A percentile compares a stretch with the other conserved stretches of the same genome.
Evolutionary conservation across 2,797 vertebrate species (phyloP).

Genomic region (Scleropages formosus): DNA sequence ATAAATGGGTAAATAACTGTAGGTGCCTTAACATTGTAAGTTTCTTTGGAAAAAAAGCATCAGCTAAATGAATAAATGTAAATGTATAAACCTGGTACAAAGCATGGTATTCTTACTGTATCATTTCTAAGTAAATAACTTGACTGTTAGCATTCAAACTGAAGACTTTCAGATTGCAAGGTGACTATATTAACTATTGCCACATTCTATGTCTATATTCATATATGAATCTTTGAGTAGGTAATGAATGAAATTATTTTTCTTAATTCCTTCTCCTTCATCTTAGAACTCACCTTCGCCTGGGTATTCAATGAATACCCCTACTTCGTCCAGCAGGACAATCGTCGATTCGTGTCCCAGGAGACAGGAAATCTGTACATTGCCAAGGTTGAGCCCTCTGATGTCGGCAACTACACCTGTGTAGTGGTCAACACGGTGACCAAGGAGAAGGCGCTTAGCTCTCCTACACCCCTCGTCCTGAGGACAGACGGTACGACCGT

Average conservation of each 20-base stretch:
- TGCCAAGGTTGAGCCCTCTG: constrained; percentile 86
- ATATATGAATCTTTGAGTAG: too few relatives aligned
- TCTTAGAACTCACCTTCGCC: constrained; percentile 79
- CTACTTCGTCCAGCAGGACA: constrained; percentile 86
- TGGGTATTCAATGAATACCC: constrained; percentile 96
- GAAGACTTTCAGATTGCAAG: too few relatives aligned
- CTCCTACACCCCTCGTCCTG: constrained; percentile 85
- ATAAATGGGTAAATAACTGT: too few relatives aligned
- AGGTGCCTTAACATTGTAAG: too few relatives aligned
- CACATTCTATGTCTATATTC: too few relatives aligned
- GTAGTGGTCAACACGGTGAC: constrained; percentile 80
- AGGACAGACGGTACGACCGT: constrained; percentile 80
- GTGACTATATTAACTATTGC: too few relatives aligned
- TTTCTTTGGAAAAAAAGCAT: too few relatives aligned
- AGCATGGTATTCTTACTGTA: not conserved
- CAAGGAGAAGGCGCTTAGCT: constrained; percentile 76
- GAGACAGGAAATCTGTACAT: constrained; percentile 93
- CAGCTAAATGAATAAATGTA: too few relatives aligned
- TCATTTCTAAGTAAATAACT: not conserved
- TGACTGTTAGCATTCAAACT: not conserved
- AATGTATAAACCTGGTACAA: too few relatives aligned
- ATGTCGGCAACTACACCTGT: constrained; percentile 93
- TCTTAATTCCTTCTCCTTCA: constrained; percentile 27
- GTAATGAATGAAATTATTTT: not conserved
- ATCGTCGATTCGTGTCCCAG: constrained; percentile 87